These are phyloP conservation scores for Ptyas mucosa DNA, from an alignment of 2,113 vertebrate genomes.

Conservation along the genomic window DNA sequence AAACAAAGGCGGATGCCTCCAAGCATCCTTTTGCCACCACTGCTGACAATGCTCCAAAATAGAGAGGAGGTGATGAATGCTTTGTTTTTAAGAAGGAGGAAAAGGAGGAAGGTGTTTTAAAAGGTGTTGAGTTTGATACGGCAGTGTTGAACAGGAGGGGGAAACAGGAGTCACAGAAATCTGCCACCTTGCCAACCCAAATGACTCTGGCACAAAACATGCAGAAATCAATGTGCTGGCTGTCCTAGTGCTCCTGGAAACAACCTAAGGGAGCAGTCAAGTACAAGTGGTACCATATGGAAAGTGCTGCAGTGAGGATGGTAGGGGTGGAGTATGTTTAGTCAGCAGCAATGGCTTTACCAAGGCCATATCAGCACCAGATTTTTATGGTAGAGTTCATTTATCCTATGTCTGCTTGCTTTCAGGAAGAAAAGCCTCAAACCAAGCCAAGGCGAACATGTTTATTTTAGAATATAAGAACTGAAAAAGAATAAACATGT, in stretches of 20 bases:
- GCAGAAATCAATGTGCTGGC: neutral
- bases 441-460: neutral
- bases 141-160: neutral
- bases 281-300: neutral
- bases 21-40: neutral
- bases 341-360: neutral
- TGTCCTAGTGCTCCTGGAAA: neutral
- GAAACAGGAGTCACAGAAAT: neutral
- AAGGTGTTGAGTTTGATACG: slow-evolving; percentile 7
- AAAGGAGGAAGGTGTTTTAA: neutral
- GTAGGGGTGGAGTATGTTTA: neutral
- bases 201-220: neutral
- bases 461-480: neutral
- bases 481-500: neutral
- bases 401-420: slow-evolving; percentile 54
- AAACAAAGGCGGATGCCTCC: slow-evolving; percentile 19
- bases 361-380: slow-evolving; percentile 23
- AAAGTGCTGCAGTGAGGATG: neutral
- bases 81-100: slow-evolving; percentile 13
- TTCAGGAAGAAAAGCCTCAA: slow-evolving; percentile 22
- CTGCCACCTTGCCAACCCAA: neutral
- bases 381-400: slow-evolving; percentile 23
- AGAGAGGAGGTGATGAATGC: slow-evolving; percentile 4
- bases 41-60: slow-evolving; percentile 5
- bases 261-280: neutral